Evolutionary conservation across 2,113 vertebrate genomes (phyloP), one percentile per base, ranked within the genome.

Genomic region (Amblyornis subalaris): DNA sequence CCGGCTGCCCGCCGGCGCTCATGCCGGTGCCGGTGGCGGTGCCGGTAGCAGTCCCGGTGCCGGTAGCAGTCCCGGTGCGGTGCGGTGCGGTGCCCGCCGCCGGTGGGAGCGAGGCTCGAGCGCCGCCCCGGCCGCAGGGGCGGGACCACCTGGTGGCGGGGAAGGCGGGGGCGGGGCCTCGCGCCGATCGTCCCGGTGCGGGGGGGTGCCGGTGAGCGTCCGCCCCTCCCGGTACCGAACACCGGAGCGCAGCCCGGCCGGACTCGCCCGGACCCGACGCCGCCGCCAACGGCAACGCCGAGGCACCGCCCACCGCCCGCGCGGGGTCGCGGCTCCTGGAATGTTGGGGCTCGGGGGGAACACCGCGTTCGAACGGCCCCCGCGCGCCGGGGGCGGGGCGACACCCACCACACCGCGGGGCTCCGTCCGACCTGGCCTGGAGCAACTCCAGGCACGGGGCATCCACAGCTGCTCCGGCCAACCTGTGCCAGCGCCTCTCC

Each of bases 131-230:
- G 84, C 83, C 77, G 90, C 83, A 92, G 77, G 90, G 90, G 90
- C 90, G 90, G 90, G 84, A 60, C 90, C 90, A 88, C 90, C 90
- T 88, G 90, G 90, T 84, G 91, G 91, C 79, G 91, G 85, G 85
- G 85, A 89, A 84, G 85, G 85, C 65, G 35, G 69, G 29, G 76
- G 77, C 82, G 84, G 75, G 18, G 86, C 85, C 55, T 85, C 54
- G 2, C 28, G 10, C 28, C 44, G 54, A 24, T 45, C 55, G 62
- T 74, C 66, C 78, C 83, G 64, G 71, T 45, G 66, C 51, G 33
- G 82, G 54, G 81, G 67, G 67, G 60, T 35, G 75, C 62, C 84
- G 84, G 85, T 78, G 85, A 87, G 55, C 0, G 74, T 18, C 48
- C 42, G 23, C 48, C n/a, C 7, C 35, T 87, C 85, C 29, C 74